phyloP scores from a whole-genome alignment of 1,140 invertebrate genomes.

The Tribolium castaneum region DNA sequence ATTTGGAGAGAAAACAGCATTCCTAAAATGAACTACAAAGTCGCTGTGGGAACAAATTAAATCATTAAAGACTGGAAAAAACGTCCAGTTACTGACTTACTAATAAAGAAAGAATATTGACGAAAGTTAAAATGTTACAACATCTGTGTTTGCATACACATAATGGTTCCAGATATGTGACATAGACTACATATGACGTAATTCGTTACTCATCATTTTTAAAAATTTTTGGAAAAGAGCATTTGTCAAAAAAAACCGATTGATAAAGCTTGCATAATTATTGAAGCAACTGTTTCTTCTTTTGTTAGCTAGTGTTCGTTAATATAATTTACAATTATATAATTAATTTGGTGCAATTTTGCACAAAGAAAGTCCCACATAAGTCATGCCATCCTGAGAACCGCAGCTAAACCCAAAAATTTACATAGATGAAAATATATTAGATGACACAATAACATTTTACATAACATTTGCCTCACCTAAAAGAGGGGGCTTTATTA shows the following conservation, averaged over 20 bases:
- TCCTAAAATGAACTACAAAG: background rate
- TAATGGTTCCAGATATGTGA: background rate
- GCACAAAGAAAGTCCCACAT: conserved; percentile 15
- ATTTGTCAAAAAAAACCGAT: background rate
- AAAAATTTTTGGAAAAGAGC: too few species aligned
- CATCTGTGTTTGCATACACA: background rate
- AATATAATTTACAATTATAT: background rate
- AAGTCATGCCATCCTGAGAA: conserved; percentile 12
- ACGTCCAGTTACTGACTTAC: too few species aligned
- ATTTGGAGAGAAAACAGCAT: background rate
- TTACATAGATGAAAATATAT: conserved; percentile 25
- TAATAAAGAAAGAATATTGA: background rate
- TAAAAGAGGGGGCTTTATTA: conserved; percentile 22
- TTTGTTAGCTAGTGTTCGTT: too few species aligned
- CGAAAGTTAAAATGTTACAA: background rate
- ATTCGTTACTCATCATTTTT: background rate
- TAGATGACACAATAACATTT: conserved; percentile 14
- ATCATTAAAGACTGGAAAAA: background rate
- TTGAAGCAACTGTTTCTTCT: too few species aligned
- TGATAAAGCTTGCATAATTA: too few species aligned
- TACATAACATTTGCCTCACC: conserved; percentile 18
- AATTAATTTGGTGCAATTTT: conserved; percentile 7
- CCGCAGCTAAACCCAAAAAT: background rate
- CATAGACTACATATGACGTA: background rate
- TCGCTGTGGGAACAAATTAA: conserved; percentile 26